Base-by-base conservation (phyloP, 1,140 invertebrate species). In the Calephelis nemesis region DNA sequence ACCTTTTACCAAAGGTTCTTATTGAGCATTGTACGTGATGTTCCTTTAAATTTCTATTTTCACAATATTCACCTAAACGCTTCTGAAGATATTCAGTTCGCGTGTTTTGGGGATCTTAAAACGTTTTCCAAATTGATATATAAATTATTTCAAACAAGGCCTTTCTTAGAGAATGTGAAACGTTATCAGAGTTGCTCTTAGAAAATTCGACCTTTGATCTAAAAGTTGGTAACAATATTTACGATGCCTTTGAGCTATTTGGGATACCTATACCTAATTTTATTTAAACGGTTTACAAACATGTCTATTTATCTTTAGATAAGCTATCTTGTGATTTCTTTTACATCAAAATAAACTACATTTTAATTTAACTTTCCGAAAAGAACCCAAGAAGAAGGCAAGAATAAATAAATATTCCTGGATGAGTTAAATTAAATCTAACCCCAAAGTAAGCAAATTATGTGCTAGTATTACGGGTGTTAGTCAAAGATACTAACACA, bases 81-180 rank as follows among this genome's bases (percentile, higher is more conserved):
- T 58, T 58, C 7, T 30, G 39, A 6, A 58, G 30, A 58, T 58
- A 58, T 58, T 58, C 54, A 40, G 54, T 39, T 58, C 54, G 39
- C 54, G 54, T 58, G 19, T 58, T 58, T 58, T 12, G 19, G 54
- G 54, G 54, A 58, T 58, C 54, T 58, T 58, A 58, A 58, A 58
- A 30, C 54, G 54, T 19, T 58, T 58, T 58, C 39, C 54, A 58
- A 58, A 58, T 58, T 58, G 54, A 58, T 58, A 58, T 58, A 58
- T 58, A 58, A 58, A 58, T 58, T 58, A 58, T 30, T 58, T 58
- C 54, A 39, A 40, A 58, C 54, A 58, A 40, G 54, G 11, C 54
- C 54, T 58, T 58, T 58, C 54, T 40, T 58, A 58, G 54, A 11
- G 54, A 58, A 58, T 30, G 54, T 58, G 11, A 19, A 58, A 58